Percentiles rank a stretch among this genome's conserved stretches.
phyloP scores from a whole-genome alignment of 2,797 vertebrate genomes.

The Arctocebus calabarensis region DNA sequence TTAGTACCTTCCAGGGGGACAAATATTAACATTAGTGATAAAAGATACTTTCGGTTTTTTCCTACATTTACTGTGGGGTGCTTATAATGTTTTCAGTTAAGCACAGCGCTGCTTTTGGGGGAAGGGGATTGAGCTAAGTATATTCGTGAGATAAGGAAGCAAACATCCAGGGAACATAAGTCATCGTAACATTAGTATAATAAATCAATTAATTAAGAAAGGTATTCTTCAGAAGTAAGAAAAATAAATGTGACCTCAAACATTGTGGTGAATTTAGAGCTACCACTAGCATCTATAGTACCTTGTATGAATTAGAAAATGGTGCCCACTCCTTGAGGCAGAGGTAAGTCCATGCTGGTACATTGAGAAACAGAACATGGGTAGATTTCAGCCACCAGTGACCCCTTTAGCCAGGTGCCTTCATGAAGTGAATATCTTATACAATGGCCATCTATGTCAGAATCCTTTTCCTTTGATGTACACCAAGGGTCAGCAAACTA shows the following conservation, averaged over 20 bases:
- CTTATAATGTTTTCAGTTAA: not conserved
- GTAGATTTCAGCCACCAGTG: not conserved
- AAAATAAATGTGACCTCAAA: not conserved
- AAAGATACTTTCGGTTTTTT: not conserved
- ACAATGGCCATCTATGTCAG: not conserved
- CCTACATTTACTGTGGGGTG: not conserved
- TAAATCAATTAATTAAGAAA: not conserved
- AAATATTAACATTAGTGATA: not conserved
- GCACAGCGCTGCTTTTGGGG: not conserved
- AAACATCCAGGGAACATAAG: not conserved
- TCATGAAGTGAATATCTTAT: not conserved
- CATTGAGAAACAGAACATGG: not conserved
- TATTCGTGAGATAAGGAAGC: not conserved
- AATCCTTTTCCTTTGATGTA: not conserved
- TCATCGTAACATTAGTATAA: not conserved
- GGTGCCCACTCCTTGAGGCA: not conserved
- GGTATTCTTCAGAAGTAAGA: not conserved
- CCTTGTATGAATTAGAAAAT: not conserved
- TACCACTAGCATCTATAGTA: not conserved
- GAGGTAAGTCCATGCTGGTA: not conserved
- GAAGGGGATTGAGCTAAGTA: not conserved
- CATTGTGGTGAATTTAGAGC: not conserved
- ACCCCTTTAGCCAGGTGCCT: not conserved
- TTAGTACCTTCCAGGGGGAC: not conserved
- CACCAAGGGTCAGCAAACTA: not conserved